Conservation (phyloP, 2,113 vertebrate genomes). For the Daubentonia madagascariensis region DNA sequence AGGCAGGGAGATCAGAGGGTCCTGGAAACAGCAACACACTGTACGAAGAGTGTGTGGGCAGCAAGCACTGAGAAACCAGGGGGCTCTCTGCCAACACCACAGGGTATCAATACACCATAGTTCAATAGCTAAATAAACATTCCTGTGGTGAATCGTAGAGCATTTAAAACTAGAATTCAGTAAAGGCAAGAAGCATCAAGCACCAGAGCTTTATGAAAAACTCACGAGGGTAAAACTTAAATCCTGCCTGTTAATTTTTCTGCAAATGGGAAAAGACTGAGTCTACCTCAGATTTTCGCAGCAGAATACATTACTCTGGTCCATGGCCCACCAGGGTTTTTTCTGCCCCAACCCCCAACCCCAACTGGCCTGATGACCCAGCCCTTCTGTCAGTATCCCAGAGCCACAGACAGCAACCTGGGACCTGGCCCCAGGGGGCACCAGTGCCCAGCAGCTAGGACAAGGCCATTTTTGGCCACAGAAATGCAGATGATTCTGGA, state of each 20-base stretch:
- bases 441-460: neutral
- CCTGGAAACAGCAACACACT: neutral
- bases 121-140: neutral
- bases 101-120: neutral
- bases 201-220: constrained; percentile 15
- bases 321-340: neutral
- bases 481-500: neutral
- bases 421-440: neutral
- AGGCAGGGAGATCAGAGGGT: neutral
- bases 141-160: neutral
- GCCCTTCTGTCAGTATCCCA: neutral
- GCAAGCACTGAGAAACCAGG: neutral
- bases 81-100: neutral
- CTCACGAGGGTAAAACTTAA: neutral
- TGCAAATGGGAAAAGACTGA: constrained; percentile 14
- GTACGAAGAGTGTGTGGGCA: neutral
- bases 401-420: neutral
- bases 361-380: neutral
- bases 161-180: neutral
- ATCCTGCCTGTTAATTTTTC: neutral
- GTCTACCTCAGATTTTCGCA: neutral
- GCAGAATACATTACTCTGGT: neutral
- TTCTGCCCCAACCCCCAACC: neutral
- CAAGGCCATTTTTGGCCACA: neutral
- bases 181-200: neutral